A percentile compares a stretch with the other conserved stretches of the same genome.
Evolutionary conservation across 2,888 invertebrate genomes (phyloP).

Genomic region (Xanthostigma xanthostigma): DNA sequence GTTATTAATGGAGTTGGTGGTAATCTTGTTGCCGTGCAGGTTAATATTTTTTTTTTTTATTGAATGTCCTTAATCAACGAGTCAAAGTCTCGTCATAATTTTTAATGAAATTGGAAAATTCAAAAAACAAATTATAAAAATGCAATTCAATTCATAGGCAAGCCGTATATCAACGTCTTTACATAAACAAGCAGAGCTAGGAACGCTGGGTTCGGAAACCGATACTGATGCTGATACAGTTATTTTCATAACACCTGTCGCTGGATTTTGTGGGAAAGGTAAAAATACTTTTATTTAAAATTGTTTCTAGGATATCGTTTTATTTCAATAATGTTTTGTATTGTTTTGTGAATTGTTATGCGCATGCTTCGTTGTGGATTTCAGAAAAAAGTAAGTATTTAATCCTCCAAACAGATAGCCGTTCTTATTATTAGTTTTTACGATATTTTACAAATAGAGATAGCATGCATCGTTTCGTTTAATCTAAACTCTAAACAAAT

Average conservation of each 20-base stretch:
- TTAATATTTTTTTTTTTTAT: background rate
- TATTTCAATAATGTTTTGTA: too few relatives aligned
- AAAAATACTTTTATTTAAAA: constrained; percentile 7
- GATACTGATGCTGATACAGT: constrained; percentile 32
- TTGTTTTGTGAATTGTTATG: too few relatives aligned
- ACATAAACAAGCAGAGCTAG: constrained; percentile 47
- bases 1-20: constrained; percentile 73
- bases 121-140: background rate
- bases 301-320: too few relatives aligned
- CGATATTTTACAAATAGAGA: too few relatives aligned
- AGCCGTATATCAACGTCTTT: constrained; percentile 60
- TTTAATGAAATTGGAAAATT: background rate
- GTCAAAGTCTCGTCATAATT: background rate
- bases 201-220: constrained; percentile 38
- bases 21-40: constrained; percentile 56
- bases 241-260: constrained; percentile 41
- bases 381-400: background rate
- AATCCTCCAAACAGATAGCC: too few relatives aligned
- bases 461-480: too few relatives aligned
- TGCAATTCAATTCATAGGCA: constrained; percentile 32
- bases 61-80: background rate
- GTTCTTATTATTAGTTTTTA: too few relatives aligned
- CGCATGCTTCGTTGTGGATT: background rate
- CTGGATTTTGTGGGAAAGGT: constrained; percentile 47
- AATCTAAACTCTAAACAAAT: too few relatives aligned